Base-by-base conservation (phyloP, 2,113 vertebrate species). In the Brienomyrus longianalis region DNA sequence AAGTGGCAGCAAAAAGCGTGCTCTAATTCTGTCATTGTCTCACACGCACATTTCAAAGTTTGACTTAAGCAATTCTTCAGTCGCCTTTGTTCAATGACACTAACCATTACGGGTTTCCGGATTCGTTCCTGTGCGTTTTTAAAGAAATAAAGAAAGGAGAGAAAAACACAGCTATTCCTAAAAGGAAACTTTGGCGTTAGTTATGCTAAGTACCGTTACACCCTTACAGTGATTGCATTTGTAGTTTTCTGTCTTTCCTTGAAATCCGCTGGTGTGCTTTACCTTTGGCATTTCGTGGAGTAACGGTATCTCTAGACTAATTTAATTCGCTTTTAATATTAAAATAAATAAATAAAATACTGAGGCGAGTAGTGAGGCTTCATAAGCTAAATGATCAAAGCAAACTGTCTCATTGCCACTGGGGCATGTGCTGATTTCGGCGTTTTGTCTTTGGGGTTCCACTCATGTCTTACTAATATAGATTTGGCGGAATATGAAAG, bases 11-110 rank as follows among this genome's bases (percentile, higher is more conserved):
- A 66, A 89, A 92, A 95, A 90, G 92, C 93, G 92, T 95, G 95
- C 94, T 96, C 96, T 94, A 94, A 95, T 96, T 95, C 95, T 96
- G 96, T 96, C 95, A 95, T 92, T 94, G 95, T 95, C 62, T 90
- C 84, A 90, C 62, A 87, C 85, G 66, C 59, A 45, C 47, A 87
- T 90, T 87, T 90, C 95, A 95, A 93, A 94, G 94, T 95, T 95
- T 95, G 94, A 95, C 93, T 94, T 92, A 93, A 95, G 92, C 91
- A 89, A 93, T 91, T 93, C 93, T 95, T 95, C 94, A 91, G 84
- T 90, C 43, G 93, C 93, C 93, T 95, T 95, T 95, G 95, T 95
- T 94, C 94, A 94, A 92, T 90, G 93, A 93, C 93, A 92, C 92
- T 77, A 89, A 52, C 92, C 77, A 93, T 90, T 92, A 89, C 92